Base-by-base conservation (phyloP, 2,888 invertebrate genomes). In the Erpobdella octoculata region DNA sequence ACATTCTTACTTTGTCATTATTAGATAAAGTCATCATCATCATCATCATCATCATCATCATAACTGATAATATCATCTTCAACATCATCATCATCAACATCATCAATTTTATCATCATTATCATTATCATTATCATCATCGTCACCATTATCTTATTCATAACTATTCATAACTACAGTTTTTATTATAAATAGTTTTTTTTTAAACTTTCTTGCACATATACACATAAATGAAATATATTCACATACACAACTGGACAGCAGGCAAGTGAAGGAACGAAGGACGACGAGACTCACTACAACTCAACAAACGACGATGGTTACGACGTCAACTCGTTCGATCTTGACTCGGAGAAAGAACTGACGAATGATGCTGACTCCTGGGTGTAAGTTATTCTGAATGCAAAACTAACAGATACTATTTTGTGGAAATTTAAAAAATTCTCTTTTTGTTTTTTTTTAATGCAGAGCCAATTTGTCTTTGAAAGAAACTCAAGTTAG, bases 401-500 rank as follows among this genome's bases (percentile, higher is more conserved):
- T 6, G 6, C 28, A n/a, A 18, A 48, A 48, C 4, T n/a, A n/a
- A 53, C 15, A 28, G 21, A 1, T 53, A 25, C 8, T 8, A 53
- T 53, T 53, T 3, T n/a, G 46, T 46, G 18, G 18, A 3, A 46
- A 46, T 3, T 46, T 46, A 18, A 46, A 46, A 3, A n/a, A 46
- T 46, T 46, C 21, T 5, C 18, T n/a, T n/a, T 46, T 53, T 53
- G 8, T 53, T 53, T n/a, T 28, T 25, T 53, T 6, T 12, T 31
- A 33, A 33, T 62, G 21, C 62, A 62, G 62, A 33, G 28, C 62
- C 8, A 62, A 62, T 28, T 35, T 62, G 28, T 62, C 62, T 5
- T 35, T 31, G 5, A 62, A 65, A 48, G 65, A 64, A 66, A 35
- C 35, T 41, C 41, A 65, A 36, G 37, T 66, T 21, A 38, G n/a